Conservation (phyloP, 2,888 invertebrate species). For the Drosophila monieri region DNA sequence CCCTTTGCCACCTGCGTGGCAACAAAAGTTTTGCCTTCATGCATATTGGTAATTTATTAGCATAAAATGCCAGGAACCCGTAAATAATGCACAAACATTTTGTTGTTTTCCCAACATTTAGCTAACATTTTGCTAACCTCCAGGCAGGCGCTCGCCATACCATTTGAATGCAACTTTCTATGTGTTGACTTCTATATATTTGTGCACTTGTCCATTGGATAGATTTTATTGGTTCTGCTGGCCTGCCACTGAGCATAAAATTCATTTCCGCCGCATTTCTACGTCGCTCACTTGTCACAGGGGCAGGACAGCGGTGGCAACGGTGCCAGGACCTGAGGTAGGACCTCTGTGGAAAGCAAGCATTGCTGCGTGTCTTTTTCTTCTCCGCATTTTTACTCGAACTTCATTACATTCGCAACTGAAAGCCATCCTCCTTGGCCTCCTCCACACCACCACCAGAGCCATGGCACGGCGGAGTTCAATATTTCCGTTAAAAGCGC, state of each 20-base stretch:
- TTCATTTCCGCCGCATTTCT: conserved; percentile 73
- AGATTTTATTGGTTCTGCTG: conserved; percentile 54
- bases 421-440: neutral
- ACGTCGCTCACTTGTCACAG: conserved; percentile 72
- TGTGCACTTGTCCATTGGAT: conserved; percentile 1
- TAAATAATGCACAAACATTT: conserved; percentile 75
- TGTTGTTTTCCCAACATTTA: conserved; percentile 54
- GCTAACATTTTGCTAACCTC: conserved; percentile 26
- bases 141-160: neutral
- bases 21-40: conserved; percentile 68
- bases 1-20: conserved; percentile 56
- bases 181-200: neutral
- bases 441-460: neutral
- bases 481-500: conserved; percentile 71
- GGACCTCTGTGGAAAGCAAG: conserved; percentile 10
- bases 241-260: conserved; percentile 57
- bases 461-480: conserved; percentile 48
- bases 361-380: conserved; percentile 22
- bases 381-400: conserved; percentile 21
- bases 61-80: conserved; percentile 74
- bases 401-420: conserved; percentile 19
- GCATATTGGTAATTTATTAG: conserved; percentile 78
- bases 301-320: conserved; percentile 18
- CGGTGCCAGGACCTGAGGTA: conserved; percentile 5
- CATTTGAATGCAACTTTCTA: conserved; percentile 31